Conservation (phyloP, 2,888 invertebrate genomes). For the Dicranocentrus wangi region DNA sequence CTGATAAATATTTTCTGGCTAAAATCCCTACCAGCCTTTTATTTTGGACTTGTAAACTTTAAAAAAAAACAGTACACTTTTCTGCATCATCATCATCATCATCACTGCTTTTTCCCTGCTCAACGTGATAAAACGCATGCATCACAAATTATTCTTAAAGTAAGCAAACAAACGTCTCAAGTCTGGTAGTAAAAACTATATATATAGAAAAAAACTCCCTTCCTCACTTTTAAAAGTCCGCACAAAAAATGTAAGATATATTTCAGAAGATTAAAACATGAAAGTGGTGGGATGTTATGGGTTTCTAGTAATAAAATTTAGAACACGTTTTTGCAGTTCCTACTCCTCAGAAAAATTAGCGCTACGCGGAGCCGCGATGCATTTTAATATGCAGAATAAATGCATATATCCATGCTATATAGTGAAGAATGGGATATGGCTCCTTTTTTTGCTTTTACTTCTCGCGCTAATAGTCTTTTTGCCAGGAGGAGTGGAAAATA, state of each 20-base stretch:
- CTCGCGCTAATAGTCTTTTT: no score
- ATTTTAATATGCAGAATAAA: conserved; percentile 6
- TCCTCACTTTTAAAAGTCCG: no score
- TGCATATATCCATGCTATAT: background rate
- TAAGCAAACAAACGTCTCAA: conserved; percentile 55
- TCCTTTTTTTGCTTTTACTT: conserved; percentile 7
- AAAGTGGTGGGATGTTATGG: conserved; percentile 44
- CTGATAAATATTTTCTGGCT: conserved; percentile 1
- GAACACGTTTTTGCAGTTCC: conserved; percentile 50
- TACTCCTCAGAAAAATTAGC: conserved; percentile 44
- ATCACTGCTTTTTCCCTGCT: no score
- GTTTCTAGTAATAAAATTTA: conserved; percentile 25
- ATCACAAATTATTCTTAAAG: conserved; percentile 51
- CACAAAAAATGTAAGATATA: no score
- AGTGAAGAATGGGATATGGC: conserved; percentile 5
- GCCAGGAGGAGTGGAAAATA: no score
- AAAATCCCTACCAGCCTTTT: no score
- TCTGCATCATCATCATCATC: conserved; percentile 7
- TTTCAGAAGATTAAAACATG: no score
- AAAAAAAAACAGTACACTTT: background rate
- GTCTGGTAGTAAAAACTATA: no score
- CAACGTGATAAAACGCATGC: conserved; percentile 45
- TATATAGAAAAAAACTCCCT: no score
- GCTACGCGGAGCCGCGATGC: no score
- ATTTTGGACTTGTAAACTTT: conserved; percentile 7